phyloP scores from a whole-genome alignment of 1,140 invertebrate genomes.

The Octopus bimaculoides region DNA sequence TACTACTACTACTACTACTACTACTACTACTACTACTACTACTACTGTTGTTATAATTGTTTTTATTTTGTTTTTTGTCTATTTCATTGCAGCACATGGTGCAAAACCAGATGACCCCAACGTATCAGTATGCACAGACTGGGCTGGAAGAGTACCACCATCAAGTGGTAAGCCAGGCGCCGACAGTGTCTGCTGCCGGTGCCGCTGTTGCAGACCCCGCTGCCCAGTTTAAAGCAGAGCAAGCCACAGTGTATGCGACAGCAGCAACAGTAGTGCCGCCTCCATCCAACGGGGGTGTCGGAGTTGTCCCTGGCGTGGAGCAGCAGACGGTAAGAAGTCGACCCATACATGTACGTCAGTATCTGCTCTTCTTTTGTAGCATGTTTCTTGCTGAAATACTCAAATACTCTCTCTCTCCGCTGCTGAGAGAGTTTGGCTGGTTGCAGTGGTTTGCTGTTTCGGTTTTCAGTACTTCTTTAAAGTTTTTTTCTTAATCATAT shows the following conservation, averaged over 20 bases:
- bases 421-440: no score
- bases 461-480: no score
- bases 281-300: conserved; percentile 53
- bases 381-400: background rate
- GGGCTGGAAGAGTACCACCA: conserved; percentile 45
- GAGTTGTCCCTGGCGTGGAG: conserved; percentile 42
- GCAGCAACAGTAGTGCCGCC: conserved; percentile 59
- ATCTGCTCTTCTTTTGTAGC: conserved; percentile 9
- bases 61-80: conserved; percentile 16
- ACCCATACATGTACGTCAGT: conserved; percentile 36
- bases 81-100: conserved; percentile 83
- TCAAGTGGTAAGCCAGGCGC: conserved; percentile 37
- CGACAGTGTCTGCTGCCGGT: conserved; percentile 54
- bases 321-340: conserved; percentile 57
- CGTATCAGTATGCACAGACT: conserved; percentile 73
- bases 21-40: no score
- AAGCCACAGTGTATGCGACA: conserved; percentile 48
- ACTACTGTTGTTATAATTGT: background rate
- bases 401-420: no score
- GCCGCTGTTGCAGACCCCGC: conserved; percentile 55
- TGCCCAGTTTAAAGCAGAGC: conserved; percentile 49
- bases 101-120: conserved; percentile 83
- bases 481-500: no score
- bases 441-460: no score
- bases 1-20: no score